A percentile compares a stretch with the other conserved stretches of the same genome.
These are phyloP conservation scores for Poecilia latipinna DNA, from an alignment of 2,113 vertebrate genomes.

Conservation along the genomic window DNA sequence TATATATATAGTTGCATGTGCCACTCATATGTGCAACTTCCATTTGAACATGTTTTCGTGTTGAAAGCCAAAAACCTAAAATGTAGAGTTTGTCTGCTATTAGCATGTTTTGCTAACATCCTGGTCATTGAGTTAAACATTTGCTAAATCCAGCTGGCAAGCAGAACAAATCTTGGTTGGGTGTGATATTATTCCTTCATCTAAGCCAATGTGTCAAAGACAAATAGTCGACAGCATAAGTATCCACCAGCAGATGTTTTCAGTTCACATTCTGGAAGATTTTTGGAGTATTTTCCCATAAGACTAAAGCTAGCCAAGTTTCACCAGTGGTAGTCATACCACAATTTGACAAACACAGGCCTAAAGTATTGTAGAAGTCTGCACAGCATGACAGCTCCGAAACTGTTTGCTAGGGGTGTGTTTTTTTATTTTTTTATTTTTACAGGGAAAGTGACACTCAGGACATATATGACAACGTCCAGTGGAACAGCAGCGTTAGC, in stretches of 20 bases:
- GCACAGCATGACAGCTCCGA: not conserved
- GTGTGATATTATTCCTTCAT: too few relatives aligned
- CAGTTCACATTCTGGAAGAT: too few relatives aligned
- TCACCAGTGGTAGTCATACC: not conserved
- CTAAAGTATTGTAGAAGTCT: not conserved
- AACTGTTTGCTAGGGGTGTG: not conserved
- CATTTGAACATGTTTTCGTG: not conserved
- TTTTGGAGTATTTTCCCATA: too few relatives aligned
- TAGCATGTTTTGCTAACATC: too few relatives aligned
- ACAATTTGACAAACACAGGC: not conserved
- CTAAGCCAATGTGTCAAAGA: too few relatives aligned
- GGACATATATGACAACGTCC: conserved; percentile 66
- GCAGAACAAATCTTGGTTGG: too few relatives aligned
- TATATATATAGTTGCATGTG: too few relatives aligned
- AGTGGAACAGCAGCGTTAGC: conserved; percentile 70
- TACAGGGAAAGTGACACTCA: conserved; percentile 80
- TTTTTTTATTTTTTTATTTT: not conserved
- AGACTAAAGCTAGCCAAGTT: too few relatives aligned
- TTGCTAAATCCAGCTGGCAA: too few relatives aligned
- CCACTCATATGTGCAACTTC: not conserved
- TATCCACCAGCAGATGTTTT: too few relatives aligned
- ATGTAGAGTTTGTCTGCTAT: not conserved
- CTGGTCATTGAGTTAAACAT: too few relatives aligned
- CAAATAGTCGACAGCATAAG: too few relatives aligned
- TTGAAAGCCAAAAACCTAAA: not conserved